These are phyloP conservation scores for Himalopsyche kuldschensis DNA, from an alignment of 2,888 invertebrate genomes.

Conservation along the genomic window DNA sequence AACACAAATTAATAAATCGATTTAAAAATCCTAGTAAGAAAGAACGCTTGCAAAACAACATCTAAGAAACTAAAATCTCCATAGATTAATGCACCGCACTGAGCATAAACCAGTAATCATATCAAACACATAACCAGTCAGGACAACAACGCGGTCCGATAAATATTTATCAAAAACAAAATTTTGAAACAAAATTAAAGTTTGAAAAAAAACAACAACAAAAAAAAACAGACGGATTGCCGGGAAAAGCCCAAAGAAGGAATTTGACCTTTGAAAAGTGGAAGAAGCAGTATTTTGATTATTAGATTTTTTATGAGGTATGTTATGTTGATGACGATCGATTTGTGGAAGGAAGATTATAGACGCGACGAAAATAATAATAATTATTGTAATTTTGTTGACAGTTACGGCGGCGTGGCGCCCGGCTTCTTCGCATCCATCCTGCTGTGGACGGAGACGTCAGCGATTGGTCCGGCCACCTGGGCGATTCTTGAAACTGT, in stretches of 20 bases:
- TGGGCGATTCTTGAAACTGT: no score
- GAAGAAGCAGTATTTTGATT: neutral
- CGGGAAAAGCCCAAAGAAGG: neutral
- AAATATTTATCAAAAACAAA: neutral
- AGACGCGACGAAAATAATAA: neutral
- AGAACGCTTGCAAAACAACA: no score
- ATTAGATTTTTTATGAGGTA: neutral
- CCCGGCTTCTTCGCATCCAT: neutral
- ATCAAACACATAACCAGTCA: neutral
- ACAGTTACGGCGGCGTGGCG: neutral
- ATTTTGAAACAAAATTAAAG: neutral
- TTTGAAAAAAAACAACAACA: neutral
- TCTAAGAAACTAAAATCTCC: no score
- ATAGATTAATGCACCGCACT: neutral
- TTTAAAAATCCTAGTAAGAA: no score
- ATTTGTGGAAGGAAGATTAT: neutral
- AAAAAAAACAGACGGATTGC: neutral
- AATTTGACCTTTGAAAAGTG: conserved; percentile 12
- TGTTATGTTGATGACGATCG: neutral
- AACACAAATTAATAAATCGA: no score
- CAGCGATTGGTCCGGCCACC: neutral
- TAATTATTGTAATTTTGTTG: neutral
- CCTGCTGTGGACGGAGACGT: neutral
- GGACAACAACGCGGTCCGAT: neutral
- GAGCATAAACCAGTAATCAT: neutral